These are phyloP conservation scores for Pyrgilauda ruficollis DNA, from an alignment of 2,113 vertebrate species.

Conservation along the genomic window DNA sequence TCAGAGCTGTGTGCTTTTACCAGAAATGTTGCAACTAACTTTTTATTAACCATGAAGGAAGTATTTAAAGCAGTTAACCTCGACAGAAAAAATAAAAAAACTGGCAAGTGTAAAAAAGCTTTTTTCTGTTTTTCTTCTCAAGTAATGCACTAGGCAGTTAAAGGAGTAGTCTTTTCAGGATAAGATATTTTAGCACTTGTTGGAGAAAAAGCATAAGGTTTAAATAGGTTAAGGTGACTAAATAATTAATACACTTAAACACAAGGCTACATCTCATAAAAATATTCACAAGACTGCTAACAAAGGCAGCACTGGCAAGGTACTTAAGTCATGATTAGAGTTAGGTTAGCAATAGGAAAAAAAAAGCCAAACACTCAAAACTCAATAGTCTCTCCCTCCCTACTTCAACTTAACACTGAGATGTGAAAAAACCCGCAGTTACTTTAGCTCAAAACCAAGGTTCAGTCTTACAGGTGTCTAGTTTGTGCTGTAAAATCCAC, in stretches of 20 bases:
- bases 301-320: conserved; percentile 32
- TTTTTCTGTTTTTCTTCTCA: neutral
- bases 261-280: conserved; percentile 47
- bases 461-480: neutral
- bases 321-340: conserved; percentile 21
- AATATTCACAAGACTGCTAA: conserved; percentile 38
- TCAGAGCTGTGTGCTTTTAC: neutral
- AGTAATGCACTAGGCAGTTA: neutral
- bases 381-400: neutral
- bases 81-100: neutral
- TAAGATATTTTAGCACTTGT: conserved; percentile 14
- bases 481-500: neutral
- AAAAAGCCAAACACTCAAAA: neutral
- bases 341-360: neutral
- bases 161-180: neutral
- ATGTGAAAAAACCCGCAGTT: neutral
- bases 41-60: neutral
- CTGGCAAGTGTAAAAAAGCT: neutral
- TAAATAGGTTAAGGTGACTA: conserved; percentile 37
- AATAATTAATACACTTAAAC: conserved; percentile 39
- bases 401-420: conserved; percentile 64
- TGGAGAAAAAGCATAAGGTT: neutral
- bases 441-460: conserved; percentile 11
- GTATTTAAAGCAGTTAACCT: neutral
- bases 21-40: neutral